phyloP scores from a whole-genome alignment of 2,888 invertebrate genomes.

The Sarcophaga rosellei region DNA sequence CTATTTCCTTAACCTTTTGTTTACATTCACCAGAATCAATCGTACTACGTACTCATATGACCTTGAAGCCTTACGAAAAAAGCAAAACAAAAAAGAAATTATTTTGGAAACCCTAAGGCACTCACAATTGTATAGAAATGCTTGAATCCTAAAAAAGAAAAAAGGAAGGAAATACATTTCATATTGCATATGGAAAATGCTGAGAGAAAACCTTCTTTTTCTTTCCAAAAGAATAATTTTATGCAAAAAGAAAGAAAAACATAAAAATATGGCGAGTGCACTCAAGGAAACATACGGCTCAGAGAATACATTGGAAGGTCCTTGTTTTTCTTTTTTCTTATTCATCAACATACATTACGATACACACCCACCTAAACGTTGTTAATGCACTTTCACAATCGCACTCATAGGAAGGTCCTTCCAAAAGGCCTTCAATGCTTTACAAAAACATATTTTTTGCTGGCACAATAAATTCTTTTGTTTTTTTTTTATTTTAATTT shows the following conservation, averaged over 20 bases:
- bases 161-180: conserved; percentile 10
- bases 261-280: conserved; percentile 16
- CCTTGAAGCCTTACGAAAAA: conserved; percentile 11
- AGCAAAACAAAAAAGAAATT: not conserved
- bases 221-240: conserved; percentile 26
- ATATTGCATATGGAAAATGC: not conserved
- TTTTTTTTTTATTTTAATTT: not conserved
- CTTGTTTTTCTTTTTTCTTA: conserved; percentile 11
- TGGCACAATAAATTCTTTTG: not conserved
- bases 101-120: not conserved
- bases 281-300: conserved; percentile 49
- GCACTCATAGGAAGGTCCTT: conserved; percentile 52
- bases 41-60: not conserved
- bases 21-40: not conserved
- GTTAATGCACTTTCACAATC: not conserved
- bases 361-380: conserved; percentile 32
- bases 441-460: conserved; percentile 2
- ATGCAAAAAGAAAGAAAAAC: conserved; percentile 17
- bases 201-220: not conserved
- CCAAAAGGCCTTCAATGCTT: conserved; percentile 38
- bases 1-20: not conserved
- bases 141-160: not conserved
- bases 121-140: not conserved
- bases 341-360: conserved; percentile 8
- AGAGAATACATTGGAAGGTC: conserved; percentile 49